Evolutionary conservation across 35 echinoderm and acorn worm genomes (phyloP).

Genomic region (Acanthaster planci): DNA sequence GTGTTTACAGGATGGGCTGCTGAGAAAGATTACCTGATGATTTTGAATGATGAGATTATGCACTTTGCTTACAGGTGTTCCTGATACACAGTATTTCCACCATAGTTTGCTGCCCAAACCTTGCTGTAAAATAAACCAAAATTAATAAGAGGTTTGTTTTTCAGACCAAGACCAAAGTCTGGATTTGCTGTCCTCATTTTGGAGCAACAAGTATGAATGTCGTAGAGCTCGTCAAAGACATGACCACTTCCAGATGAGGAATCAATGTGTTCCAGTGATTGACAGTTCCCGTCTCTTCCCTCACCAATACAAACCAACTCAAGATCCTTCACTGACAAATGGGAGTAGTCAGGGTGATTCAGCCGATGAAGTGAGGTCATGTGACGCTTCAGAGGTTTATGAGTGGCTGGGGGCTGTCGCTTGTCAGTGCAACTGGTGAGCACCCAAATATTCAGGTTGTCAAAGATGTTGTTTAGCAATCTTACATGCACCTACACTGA

Average conservation of each 20-base stretch:
- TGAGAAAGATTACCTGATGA: too few species aligned
- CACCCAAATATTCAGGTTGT: too few species aligned
- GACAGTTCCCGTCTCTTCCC: neutral
- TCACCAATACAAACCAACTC: neutral
- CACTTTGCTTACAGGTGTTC: too few species aligned
- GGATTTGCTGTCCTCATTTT: neutral
- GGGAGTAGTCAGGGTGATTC: neutral
- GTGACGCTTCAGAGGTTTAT: slow-evolving; percentile 33
- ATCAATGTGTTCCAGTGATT: neutral
- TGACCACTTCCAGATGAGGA: neutral
- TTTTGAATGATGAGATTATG: too few species aligned
- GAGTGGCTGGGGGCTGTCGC: slow-evolving; percentile 57
- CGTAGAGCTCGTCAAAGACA: neutral
- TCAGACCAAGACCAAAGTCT: neutral
- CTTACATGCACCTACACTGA: too few species aligned
- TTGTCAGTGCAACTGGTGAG: slow-evolving; percentile 37
- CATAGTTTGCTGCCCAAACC: too few species aligned
- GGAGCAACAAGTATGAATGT: slow-evolving; percentile 29
- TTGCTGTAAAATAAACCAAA: neutral
- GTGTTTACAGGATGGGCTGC: too few species aligned
- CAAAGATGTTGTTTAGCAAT: too few species aligned
- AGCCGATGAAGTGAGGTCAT: neutral
- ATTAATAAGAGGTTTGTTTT: neutral
- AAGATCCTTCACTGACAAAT: neutral
- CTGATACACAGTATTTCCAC: too few species aligned